Evolutionary conservation across 92 coral and sea anemone species (phyloP).

Genomic region (Actinernus sp.): DNA sequence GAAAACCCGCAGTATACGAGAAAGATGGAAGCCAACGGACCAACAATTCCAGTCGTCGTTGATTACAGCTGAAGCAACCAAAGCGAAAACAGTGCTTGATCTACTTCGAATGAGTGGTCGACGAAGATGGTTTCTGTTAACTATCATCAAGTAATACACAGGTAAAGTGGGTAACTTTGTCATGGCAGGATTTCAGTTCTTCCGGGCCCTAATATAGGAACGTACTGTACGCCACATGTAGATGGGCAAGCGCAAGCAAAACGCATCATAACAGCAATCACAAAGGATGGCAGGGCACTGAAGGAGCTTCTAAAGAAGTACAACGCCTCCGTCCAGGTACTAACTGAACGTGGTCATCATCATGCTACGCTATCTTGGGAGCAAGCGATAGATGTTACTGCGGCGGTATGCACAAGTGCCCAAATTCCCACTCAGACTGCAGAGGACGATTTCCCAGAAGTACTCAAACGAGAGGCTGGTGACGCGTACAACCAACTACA

Average conservation of each 20-base stretch:
- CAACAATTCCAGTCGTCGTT: constrained; percentile 38
- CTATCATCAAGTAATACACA: constrained; percentile 61
- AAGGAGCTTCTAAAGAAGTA: constrained; percentile 36
- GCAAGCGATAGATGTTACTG: constrained; percentile 46
- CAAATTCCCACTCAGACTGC: background rate
- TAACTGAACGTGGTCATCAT: constrained; percentile 28
- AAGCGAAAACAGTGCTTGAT: constrained; percentile 51
- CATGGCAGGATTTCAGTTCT: too few species aligned
- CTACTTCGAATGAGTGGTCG: constrained; percentile 53
- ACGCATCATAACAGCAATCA: constrained; percentile 31
- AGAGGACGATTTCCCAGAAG: constrained; percentile 31
- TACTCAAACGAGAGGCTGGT: constrained; percentile 51
- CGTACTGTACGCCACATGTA: constrained; percentile 58
- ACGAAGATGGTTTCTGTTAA: constrained; percentile 68
- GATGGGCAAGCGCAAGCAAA: constrained; percentile 73
- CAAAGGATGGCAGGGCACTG: constrained; percentile 50
- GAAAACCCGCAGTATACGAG: constrained; percentile 20
- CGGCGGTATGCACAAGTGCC: constrained; percentile 15
- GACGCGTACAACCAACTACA: constrained; percentile 39
- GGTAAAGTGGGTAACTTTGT: too few species aligned
- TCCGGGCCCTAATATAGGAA: constrained; percentile 43
- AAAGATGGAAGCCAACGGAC: constrained; percentile 50
- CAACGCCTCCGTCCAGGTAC: constrained; percentile 62
- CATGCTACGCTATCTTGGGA: constrained; percentile 57
- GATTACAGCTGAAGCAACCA: constrained; percentile 36